Percentiles rank a stretch among this genome's conserved stretches.
phyloP scores from a whole-genome alignment of 2,888 invertebrate genomes.

The Tetranychus truncatus region DNA sequence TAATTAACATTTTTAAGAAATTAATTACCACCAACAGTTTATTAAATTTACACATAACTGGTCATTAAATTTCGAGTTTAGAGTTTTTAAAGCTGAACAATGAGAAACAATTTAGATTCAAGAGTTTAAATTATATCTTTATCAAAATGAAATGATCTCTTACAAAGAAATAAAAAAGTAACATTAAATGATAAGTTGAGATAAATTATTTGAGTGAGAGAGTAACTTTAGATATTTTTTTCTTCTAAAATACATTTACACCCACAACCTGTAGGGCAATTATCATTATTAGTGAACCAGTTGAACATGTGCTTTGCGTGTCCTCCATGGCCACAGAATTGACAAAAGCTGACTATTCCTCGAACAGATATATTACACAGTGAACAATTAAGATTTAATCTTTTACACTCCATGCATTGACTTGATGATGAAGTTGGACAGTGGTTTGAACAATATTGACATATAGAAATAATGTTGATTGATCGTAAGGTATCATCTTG shows the following conservation, averaged over 20 bases:
- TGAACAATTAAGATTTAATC: conserved; percentile 55
- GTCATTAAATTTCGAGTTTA: too few relatives aligned
- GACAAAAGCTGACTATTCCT: conserved; percentile 57
- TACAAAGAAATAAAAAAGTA: too few relatives aligned
- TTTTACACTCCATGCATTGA: conserved; percentile 47
- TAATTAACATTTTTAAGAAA: too few relatives aligned
- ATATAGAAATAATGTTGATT: conserved; percentile 50
- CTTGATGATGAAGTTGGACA: conserved; percentile 34
- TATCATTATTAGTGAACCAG: conserved; percentile 57
- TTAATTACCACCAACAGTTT: too few relatives aligned
- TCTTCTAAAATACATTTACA: conserved; percentile 51
- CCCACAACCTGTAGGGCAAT: conserved; percentile 80
- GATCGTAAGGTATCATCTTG: conserved; percentile 5
- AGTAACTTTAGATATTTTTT: neutral
- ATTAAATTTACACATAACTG: too few relatives aligned
- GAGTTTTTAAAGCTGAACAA: too few relatives aligned
- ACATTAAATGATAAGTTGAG: too few relatives aligned
- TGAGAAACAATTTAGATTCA: too few relatives aligned
- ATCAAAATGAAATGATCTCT: too few relatives aligned
- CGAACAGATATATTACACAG: conserved; percentile 68
- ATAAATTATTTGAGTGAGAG: neutral
- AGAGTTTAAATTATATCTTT: too few relatives aligned
- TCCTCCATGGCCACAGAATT: conserved; percentile 79
- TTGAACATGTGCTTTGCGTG: conserved; percentile 62
- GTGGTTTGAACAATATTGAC: conserved; percentile 43